Evolutionary conservation across 1,140 invertebrate species (phyloP).

Genomic region (Subanguina moxae): DNA sequence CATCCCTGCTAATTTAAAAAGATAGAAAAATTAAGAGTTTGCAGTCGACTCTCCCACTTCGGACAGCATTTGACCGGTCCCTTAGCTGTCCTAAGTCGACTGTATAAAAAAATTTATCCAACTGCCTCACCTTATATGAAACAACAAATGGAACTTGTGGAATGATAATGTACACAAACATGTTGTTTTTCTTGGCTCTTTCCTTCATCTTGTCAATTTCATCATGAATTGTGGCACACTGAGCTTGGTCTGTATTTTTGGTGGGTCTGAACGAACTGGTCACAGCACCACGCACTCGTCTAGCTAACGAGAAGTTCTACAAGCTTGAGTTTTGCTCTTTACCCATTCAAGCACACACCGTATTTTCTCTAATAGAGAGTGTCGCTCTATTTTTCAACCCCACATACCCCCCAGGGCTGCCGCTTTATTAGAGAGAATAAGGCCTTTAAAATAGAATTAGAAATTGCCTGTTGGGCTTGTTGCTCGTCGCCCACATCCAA

Average conservation of each 20-base stretch:
- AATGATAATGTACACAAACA: slow-evolving; percentile 93
- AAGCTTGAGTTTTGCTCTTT: no score
- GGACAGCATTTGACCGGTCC: no score
- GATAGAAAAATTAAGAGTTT: neutral
- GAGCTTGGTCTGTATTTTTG: slow-evolving; percentile 14
- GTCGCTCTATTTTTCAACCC: neutral
- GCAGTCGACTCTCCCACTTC: no score
- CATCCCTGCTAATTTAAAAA: neutral
- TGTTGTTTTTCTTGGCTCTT: slow-evolving; percentile 93
- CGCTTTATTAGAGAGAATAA: no score
- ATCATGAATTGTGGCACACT: slow-evolving; percentile 64
- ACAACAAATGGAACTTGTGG: slow-evolving; percentile 91
- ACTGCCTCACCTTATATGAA: slow-evolving; percentile 77
- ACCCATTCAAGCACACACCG: no score
- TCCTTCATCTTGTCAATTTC: slow-evolving; percentile 99
- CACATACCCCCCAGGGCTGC: no score
- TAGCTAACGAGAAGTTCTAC: slow-evolving; percentile 38
- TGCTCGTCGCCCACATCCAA: slow-evolving; percentile 41
- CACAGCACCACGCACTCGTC: slow-evolving; percentile 35
- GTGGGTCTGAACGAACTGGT: slow-evolving; percentile 37
- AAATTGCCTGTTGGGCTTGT: slow-evolving; percentile 30
- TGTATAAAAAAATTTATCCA: neutral
- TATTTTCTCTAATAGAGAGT: slow-evolving; percentile 7
- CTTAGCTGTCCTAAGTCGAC: no score
- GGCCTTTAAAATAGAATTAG: no score